A percentile compares a stretch with the other conserved stretches of the same genome.
phyloP scores from a whole-genome alignment of 2,888 invertebrate species.

The Dryomyza anilis region DNA sequence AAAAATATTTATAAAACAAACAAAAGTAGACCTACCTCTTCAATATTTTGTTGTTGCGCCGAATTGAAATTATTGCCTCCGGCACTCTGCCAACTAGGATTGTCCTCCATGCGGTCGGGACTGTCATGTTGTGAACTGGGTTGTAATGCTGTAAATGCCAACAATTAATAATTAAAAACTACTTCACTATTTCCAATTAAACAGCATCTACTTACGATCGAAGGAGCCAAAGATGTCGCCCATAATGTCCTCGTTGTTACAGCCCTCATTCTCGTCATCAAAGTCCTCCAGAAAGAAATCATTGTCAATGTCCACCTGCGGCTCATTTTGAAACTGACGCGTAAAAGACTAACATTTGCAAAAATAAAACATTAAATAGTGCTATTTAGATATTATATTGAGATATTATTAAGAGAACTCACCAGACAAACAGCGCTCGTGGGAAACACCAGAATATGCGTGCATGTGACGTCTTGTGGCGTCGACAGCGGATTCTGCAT shows the following conservation, averaged over 20 bases:
- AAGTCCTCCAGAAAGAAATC: slow-evolving; percentile 69
- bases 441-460: slow-evolving; percentile 98
- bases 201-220: slow-evolving; percentile 58
- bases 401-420: slow-evolving; percentile 35
- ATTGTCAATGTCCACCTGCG: slow-evolving; percentile 67
- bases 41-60: slow-evolving; percentile 57
- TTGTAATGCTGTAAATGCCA: slow-evolving; percentile 62
- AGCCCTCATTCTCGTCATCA: slow-evolving; percentile 62
- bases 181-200: no score
- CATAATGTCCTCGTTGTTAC: slow-evolving; percentile 62
- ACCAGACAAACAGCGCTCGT: slow-evolving; percentile 94
- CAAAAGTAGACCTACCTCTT: slow-evolving; percentile 51
- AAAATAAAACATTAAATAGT: background rate
- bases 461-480: slow-evolving; percentile 94
- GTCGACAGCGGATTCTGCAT: slow-evolving; percentile 91
- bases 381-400: background rate
- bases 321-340: slow-evolving; percentile 56
- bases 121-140: slow-evolving; percentile 65
- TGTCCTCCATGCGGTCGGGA: slow-evolving; percentile 63
- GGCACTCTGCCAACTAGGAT: slow-evolving; percentile 62
- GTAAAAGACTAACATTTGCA: slow-evolving; percentile 47
- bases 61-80: slow-evolving; percentile 62
- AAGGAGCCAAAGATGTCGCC: slow-evolving; percentile 79
- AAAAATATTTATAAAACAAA: background rate
- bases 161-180: background rate